Percentiles rank a stretch among this genome's conserved stretches.
These are phyloP conservation scores for Mus minutoides DNA, from an alignment of 2,797 vertebrate species.

Conservation along the genomic window DNA sequence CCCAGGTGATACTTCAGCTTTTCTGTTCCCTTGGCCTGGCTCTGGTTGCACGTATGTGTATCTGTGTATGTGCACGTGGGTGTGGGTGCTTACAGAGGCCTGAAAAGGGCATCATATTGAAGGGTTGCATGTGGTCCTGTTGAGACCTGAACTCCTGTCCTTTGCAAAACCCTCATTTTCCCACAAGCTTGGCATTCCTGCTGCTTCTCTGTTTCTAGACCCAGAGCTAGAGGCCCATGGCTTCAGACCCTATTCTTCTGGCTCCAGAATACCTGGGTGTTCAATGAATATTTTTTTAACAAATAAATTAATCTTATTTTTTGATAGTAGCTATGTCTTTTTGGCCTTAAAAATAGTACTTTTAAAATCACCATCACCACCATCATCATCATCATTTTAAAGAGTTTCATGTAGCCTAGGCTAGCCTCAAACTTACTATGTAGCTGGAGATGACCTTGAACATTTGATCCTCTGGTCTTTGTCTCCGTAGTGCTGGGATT, in stretches of 20 bases:
- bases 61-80: not conserved
- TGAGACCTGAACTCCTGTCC: not conserved
- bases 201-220: not conserved
- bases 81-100: not conserved
- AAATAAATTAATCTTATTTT: slow-evolving; percentile 1
- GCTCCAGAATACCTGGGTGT: not conserved
- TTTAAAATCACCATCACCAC: too few relatives aligned
- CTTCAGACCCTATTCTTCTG: not conserved
- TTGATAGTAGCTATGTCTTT: not conserved
- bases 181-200: not conserved
- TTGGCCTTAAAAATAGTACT: not conserved
- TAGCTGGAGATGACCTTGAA: not conserved
- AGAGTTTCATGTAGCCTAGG: not conserved
- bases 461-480: not conserved
- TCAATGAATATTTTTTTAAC: not conserved
- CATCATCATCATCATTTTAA: not conserved
- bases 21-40: not conserved
- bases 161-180: not conserved
- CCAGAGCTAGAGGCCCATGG: not conserved
- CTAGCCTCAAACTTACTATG: not conserved
- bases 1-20: not conserved
- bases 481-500: not conserved
- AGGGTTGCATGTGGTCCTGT: not conserved
- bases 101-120: not conserved
- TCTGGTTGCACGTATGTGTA: not conserved